Conservation (phyloP, 2,797 vertebrate genomes). For the Balearica regulorum region DNA sequence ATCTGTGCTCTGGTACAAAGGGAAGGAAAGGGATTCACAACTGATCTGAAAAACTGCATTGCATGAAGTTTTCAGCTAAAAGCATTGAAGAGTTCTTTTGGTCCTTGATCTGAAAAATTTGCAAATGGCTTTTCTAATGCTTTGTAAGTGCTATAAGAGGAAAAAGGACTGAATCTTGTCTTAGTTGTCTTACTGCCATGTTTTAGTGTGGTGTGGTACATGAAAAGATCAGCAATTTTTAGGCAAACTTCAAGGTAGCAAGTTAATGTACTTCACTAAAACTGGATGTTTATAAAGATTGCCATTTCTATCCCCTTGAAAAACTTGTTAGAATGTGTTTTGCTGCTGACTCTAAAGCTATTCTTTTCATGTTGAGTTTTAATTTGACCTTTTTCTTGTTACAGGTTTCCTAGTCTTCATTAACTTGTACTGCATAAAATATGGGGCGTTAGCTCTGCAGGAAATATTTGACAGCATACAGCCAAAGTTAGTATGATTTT, state of each 20-base stretch:
- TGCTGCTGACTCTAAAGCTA: neutral
- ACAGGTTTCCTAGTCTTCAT: constrained; percentile 96
- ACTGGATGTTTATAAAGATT: neutral
- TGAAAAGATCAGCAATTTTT: neutral
- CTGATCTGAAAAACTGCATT: neutral
- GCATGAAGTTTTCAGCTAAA: neutral
- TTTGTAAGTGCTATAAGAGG: neutral
- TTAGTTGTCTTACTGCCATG: neutral
- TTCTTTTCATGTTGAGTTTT: neutral
- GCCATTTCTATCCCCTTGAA: neutral
- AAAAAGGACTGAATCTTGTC: neutral
- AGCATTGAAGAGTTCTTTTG: neutral
- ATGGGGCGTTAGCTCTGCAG: constrained; percentile 92
- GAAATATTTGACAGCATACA: constrained; percentile 98
- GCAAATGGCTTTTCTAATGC: neutral
- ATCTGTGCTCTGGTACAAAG: neutral
- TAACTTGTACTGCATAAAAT: constrained; percentile 94
- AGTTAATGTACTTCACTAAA: neutral
- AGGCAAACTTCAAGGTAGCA: neutral
- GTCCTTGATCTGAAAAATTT: neutral
- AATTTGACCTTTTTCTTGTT: constrained; percentile 37
- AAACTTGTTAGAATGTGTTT: neutral
- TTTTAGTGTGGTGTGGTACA: accelerated
- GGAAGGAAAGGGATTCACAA: neutral
- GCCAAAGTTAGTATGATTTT: constrained; percentile 86